Percentiles rank a stretch among this genome's conserved stretches.
Evolutionary conservation across 1,140 invertebrate species (phyloP).

Genomic region (Ostrea denselamellosa): DNA sequence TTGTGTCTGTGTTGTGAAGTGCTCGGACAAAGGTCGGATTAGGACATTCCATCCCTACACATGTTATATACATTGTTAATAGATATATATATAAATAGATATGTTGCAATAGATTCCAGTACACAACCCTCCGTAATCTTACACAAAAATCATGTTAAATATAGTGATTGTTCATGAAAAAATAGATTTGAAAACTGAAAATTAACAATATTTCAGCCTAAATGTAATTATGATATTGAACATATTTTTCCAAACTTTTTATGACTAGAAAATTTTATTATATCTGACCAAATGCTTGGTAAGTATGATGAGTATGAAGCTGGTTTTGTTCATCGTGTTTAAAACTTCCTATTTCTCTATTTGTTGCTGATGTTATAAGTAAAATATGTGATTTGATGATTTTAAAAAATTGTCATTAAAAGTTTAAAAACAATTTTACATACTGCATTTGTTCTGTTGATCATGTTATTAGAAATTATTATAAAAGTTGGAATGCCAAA

Average conservation of each 20-base stretch:
- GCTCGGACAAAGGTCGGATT: not conserved
- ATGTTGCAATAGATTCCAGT: not conserved
- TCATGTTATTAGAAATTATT: not conserved
- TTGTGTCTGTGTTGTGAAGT: conserved; percentile 27
- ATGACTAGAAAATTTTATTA: not conserved
- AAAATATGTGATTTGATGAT: conserved; percentile 2
- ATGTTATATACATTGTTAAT: not conserved
- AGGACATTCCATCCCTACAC: not conserved
- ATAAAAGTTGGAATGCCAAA: too few relatives aligned
- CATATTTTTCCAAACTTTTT: not conserved
- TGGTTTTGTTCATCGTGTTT: conserved; percentile 3
- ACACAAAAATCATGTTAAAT: not conserved
- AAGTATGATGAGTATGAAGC: not conserved
- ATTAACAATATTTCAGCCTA: not conserved
- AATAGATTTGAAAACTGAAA: not conserved
- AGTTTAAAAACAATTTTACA: not conserved
- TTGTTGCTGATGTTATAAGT: conserved; percentile 17
- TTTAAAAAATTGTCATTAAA: not conserved
- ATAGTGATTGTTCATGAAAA: not conserved
- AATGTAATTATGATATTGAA: not conserved
- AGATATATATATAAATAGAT: not conserved
- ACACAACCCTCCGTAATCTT: not conserved
- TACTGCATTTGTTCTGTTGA: not conserved
- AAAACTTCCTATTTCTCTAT: not conserved
- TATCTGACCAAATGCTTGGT: not conserved